A percentile compares a stretch with the other conserved stretches of the same genome.
Conservation (phyloP, 2,113 vertebrate species). For the Melanotaenia duboulayi region DNA sequence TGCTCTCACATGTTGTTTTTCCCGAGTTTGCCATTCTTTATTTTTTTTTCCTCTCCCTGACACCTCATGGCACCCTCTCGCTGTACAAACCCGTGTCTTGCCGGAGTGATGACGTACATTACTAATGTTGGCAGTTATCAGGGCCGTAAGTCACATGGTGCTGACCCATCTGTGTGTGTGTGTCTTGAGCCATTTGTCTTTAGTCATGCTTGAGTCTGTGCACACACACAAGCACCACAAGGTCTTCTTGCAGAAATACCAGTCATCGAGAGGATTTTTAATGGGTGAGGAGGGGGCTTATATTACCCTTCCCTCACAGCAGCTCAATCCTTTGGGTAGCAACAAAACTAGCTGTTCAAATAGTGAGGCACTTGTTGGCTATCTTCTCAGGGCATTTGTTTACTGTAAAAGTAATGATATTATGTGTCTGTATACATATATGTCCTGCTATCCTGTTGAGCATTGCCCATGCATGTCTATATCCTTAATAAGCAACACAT, state of each 20-base stretch:
- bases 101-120: constrained; percentile 63
- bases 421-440: constrained; percentile 5
- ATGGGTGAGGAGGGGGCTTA: constrained; percentile 29
- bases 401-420: constrained; percentile 60
- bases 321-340: constrained; percentile 59
- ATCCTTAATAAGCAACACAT: background rate
- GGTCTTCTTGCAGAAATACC: constrained; percentile 38
- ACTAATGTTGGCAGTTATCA: constrained; percentile 67
- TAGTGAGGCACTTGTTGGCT: constrained; percentile 64
- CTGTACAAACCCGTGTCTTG: constrained; percentile 12
- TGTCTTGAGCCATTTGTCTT: constrained; percentile 62
- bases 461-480: background rate
- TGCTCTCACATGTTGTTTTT: constrained; percentile 33
- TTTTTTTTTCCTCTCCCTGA: constrained; percentile 17
- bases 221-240: constrained; percentile 21
- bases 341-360: constrained; percentile 70
- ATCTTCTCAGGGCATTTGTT: constrained; percentile 71
- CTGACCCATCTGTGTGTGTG: constrained; percentile 59
- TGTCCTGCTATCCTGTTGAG: background rate
- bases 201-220: constrained; percentile 44
- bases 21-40: constrained; percentile 29
- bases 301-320: constrained; percentile 46
- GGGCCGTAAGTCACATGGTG: constrained; percentile 65
- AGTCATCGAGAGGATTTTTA: constrained; percentile 47
- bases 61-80: constrained; percentile 39